phyloP scores from a whole-genome alignment of 2,888 invertebrate genomes.

The Drepana falcataria region DNA sequence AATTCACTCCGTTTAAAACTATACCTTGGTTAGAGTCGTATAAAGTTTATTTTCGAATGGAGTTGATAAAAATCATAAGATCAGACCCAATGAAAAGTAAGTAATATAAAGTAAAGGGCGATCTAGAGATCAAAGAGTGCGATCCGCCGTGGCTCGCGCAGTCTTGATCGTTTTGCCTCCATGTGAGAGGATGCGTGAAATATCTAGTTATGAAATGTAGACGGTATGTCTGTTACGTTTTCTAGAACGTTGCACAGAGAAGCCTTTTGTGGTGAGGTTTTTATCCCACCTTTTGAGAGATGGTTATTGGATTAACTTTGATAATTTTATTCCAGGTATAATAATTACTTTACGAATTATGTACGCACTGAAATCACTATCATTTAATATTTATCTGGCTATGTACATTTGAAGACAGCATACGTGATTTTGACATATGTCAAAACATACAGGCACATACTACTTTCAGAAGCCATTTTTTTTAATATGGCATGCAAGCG shows the following conservation, averaged over 20 bases:
- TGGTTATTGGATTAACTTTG: no score
- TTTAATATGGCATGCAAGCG: no score
- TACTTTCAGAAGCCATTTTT: no score
- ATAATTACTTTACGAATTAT: no score
- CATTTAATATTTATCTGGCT: no score
- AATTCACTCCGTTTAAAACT: constrained; percentile 6
- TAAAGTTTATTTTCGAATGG: constrained; percentile 14
- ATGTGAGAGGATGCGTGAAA: constrained; percentile 2
- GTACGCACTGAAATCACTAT: no score
- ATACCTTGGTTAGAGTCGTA: not conserved
- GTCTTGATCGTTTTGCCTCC: constrained; percentile 51
- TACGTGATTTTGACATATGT: no score
- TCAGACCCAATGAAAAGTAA: constrained; percentile 44
- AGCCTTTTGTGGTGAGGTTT: not conserved
- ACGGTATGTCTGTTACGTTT: not conserved
- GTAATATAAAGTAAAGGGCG: constrained; percentile 71
- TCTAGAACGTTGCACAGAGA: not conserved
- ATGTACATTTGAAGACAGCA: no score
- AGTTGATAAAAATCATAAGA: constrained; percentile 20
- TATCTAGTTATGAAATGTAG: constrained; percentile 1
- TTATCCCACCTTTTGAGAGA: not conserved
- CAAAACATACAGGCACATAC: no score
- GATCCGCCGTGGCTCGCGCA: constrained; percentile 49
- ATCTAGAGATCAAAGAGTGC: constrained; percentile 70
- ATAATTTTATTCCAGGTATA: no score